Percentiles rank a stretch among this genome's conserved stretches.
Evolutionary conservation across 1,140 invertebrate genomes (phyloP).

Genomic region (Anastrepha obliqua): DNA sequence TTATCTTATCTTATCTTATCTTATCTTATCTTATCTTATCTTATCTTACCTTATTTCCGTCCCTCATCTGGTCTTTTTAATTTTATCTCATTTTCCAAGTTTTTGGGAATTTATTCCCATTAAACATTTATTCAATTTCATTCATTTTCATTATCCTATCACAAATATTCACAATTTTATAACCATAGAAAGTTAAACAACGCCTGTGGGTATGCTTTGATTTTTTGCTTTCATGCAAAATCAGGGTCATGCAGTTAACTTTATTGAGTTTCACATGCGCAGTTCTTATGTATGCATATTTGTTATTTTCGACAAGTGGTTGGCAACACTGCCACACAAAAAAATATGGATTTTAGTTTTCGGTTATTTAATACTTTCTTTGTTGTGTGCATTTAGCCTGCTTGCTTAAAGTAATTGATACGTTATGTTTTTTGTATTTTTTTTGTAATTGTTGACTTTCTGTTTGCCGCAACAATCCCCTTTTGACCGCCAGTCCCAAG

Average conservation of each 20-base stretch:
- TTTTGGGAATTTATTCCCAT: too few relatives aligned
- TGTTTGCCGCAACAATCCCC: neutral
- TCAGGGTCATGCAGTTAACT: neutral
- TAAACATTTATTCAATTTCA: too few relatives aligned
- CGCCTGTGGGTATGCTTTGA: neutral
- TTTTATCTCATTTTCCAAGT: too few relatives aligned
- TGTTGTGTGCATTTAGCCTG: neutral
- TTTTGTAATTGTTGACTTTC: slow-evolving; percentile 1
- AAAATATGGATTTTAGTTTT: neutral
- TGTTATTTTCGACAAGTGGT: neutral
- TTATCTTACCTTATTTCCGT: too few relatives aligned
- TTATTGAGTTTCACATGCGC: neutral
- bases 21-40: too few relatives aligned
- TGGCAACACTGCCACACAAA: neutral
- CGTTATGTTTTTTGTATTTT: neutral
- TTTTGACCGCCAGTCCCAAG: neutral
- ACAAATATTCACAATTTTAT: too few relatives aligned
- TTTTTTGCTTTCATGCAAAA: neutral
- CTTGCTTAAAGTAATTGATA: slow-evolving; percentile 24
- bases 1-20: too few relatives aligned
- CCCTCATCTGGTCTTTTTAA: too few relatives aligned
- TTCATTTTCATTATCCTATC: too few relatives aligned
- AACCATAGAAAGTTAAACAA: neutral
- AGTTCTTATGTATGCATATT: neutral
- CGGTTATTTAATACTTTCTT: neutral